phyloP scores from a whole-genome alignment of 2,888 invertebrate species.

The Lepidochrysops patricia region DNA sequence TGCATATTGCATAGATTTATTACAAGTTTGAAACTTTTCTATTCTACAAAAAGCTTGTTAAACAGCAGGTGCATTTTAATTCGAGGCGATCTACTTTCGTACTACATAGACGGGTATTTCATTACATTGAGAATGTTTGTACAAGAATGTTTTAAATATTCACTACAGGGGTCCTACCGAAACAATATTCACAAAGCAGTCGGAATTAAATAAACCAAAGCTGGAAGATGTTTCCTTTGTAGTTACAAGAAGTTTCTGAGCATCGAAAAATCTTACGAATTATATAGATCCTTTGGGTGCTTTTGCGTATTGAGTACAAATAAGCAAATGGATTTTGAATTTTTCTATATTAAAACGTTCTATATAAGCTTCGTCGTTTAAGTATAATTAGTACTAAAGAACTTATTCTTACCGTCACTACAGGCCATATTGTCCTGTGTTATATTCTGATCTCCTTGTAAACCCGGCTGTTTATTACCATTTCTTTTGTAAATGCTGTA shows the following conservation, averaged over 20 bases:
- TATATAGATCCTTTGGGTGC: background rate
- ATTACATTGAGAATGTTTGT: background rate
- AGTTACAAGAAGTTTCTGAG: background rate
- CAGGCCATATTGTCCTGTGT: background rate
- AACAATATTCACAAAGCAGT: slow-evolving; percentile 11
- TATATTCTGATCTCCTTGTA: background rate
- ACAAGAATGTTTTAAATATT: slow-evolving; percentile 9
- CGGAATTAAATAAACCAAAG: slow-evolving; percentile 4
- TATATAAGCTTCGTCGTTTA: too few relatives aligned
- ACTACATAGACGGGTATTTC: background rate
- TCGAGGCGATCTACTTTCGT: background rate
- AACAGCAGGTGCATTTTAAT: background rate
- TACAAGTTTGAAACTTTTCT: background rate
- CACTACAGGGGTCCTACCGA: background rate
- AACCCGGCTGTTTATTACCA: background rate
- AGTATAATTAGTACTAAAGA: background rate
- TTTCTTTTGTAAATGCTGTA: background rate
- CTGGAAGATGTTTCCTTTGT: slow-evolving; percentile 2
- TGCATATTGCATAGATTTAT: background rate
- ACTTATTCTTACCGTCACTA: background rate
- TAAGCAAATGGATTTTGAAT: background rate
- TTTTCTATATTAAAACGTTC: too few relatives aligned
- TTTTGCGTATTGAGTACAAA: background rate
- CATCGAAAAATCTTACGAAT: background rate
- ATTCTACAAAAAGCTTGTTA: background rate